Conservation (phyloP, 2,888 invertebrate species). For the Mythimna loreyi region DNA sequence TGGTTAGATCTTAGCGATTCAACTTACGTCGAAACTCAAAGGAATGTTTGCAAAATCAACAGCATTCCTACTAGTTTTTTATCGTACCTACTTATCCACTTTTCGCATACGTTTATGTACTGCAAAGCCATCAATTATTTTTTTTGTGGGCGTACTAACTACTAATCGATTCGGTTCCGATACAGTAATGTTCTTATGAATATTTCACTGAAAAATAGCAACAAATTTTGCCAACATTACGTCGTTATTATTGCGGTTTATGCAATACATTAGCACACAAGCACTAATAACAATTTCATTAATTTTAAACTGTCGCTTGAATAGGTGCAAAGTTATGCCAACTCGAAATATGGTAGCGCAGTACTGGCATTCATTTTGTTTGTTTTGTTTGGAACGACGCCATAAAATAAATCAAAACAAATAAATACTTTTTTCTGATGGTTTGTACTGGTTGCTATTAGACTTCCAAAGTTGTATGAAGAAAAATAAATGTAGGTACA, state of each 20-base stretch:
- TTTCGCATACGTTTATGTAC: conserved; percentile 17
- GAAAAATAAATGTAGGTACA: background rate
- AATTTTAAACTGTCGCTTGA: conserved; percentile 51
- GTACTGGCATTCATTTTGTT: conserved; percentile 26
- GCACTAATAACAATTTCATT: conserved; percentile 52
- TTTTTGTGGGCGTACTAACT: conserved; percentile 31
- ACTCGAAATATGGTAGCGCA: conserved; percentile 43
- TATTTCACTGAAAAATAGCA: conserved; percentile 37
- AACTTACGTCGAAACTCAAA: conserved; percentile 15
- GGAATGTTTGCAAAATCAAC: conserved; percentile 44
- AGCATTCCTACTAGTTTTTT: conserved; percentile 32
- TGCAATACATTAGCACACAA: conserved; percentile 60
- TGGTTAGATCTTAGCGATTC: conserved; percentile 31
- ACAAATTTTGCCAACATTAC: conserved; percentile 46
- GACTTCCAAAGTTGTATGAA: background rate
- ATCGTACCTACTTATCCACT: conserved; percentile 25
- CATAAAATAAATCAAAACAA: conserved; percentile 25
- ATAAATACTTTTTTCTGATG: conserved; percentile 16
- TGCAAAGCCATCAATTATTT: conserved; percentile 38
- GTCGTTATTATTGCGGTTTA: conserved; percentile 46
- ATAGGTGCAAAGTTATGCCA: conserved; percentile 43
- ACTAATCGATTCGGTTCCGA: conserved; percentile 35
- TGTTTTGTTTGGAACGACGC: conserved; percentile 41
- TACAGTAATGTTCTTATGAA: conserved; percentile 44
- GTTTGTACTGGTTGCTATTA: background rate